phyloP scores from a whole-genome alignment of 2,113 vertebrate species.

The Shinisaurus crocodilurus region DNA sequence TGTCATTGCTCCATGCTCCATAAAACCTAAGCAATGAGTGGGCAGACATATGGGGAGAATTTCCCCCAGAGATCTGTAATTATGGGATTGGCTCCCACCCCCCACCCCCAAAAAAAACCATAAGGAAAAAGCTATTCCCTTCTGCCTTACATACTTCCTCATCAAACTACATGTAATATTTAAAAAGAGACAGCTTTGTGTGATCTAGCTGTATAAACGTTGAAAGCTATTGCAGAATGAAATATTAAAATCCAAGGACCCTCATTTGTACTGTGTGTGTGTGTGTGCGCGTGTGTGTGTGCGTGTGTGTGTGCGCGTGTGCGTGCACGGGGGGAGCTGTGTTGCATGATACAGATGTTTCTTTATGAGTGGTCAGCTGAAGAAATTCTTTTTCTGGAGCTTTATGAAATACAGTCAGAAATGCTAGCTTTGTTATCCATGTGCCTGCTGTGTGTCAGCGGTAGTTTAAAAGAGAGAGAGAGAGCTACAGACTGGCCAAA shows the following conservation, averaged over 20 bases:
- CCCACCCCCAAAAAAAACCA: constrained; percentile 19
- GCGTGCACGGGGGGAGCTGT: neutral
- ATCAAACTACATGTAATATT: constrained; percentile 32
- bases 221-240: constrained; percentile 1
- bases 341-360: neutral
- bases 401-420: neutral
- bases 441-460: neutral
- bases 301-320: neutral
- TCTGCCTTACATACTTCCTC: neutral
- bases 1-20: constrained; percentile 31
- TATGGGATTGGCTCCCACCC: constrained; percentile 8
- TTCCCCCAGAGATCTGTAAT: constrained; percentile 38
- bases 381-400: neutral
- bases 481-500: too few species aligned
- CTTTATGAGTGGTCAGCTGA: neutral
- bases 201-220: constrained; percentile 36
- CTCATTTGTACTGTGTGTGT: neutral
- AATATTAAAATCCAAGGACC: constrained; percentile 20
- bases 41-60: neutral
- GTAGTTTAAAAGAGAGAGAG: neutral
- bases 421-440: neutral
- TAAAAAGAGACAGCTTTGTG: constrained; percentile 30
- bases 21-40: constrained; percentile 47
- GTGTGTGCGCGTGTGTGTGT: neutral
- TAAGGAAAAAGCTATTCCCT: constrained; percentile 36